Percentiles rank a stretch among this genome's conserved stretches.
These are phyloP conservation scores for Heliornis fulica DNA, from an alignment of 2,113 vertebrate species.

Conservation along the genomic window DNA sequence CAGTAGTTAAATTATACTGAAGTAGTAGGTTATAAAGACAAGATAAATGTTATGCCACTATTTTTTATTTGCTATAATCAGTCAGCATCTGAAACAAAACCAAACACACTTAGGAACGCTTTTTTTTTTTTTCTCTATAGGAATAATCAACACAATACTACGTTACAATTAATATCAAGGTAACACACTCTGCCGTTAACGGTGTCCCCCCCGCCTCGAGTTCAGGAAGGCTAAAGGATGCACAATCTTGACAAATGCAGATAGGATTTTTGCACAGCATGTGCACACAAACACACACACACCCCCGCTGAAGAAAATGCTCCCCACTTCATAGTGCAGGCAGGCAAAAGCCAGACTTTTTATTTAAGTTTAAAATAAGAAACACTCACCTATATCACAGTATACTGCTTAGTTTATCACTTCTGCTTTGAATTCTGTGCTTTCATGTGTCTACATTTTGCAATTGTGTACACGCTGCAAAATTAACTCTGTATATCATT, in stretches of 20 bases:
- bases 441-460: constrained; percentile 9
- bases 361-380: constrained; percentile 48
- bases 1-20: background rate
- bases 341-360: constrained; percentile 49
- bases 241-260: background rate
- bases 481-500: background rate
- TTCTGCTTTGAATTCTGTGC: constrained; percentile 43
- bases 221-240: background rate
- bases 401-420: constrained; percentile 29
- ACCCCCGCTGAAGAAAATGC: background rate
- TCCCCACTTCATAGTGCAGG: constrained; percentile 5
- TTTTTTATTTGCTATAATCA: constrained; percentile 2
- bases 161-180: background rate
- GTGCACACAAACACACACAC: background rate
- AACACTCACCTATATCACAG: constrained; percentile 30
- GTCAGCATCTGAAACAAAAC: background rate
- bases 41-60: background rate
- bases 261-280: background rate
- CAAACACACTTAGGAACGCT: background rate
- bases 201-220: background rate
- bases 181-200: background rate
- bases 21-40: background rate
- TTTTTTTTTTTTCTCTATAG: background rate
- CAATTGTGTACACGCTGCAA: background rate
- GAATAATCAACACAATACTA: background rate